phyloP scores from a whole-genome alignment of 2,113 vertebrate species.

The Ursus arctos region DNA sequence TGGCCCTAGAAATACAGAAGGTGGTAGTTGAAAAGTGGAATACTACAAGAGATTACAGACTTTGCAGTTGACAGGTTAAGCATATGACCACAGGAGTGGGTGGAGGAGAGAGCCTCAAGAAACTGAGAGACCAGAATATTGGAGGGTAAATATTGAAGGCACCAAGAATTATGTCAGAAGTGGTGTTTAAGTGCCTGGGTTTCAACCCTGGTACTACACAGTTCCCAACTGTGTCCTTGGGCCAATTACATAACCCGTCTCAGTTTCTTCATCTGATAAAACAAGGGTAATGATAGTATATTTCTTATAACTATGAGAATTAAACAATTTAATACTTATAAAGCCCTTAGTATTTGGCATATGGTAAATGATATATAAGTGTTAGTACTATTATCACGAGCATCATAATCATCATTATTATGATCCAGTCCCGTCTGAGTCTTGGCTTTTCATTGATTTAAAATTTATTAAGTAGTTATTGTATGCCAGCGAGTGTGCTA shows the following conservation, averaged over 20 bases:
- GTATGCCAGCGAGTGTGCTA: neutral
- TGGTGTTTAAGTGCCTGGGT: neutral
- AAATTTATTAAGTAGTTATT: neutral
- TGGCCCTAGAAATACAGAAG: neutral
- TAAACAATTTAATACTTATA: neutral
- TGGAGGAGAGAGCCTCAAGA: neutral
- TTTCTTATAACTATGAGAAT: slow-evolving; percentile 45
- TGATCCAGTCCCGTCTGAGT: neutral
- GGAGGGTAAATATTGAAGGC: neutral
- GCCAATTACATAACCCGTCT: neutral
- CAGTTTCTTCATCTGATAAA: slow-evolving; percentile 48
- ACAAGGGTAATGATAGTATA: slow-evolving; percentile 20
- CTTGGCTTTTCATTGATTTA: slow-evolving; percentile 50
- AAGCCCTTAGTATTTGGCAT: slow-evolving; percentile 41
- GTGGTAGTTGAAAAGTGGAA: neutral
- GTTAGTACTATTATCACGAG: neutral
- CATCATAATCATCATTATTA: slow-evolving; percentile 10
- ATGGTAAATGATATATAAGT: neutral
- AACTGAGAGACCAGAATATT: slow-evolving; percentile 36
- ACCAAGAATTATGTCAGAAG: slow-evolving; percentile 10
- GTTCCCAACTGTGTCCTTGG: slow-evolving; percentile 24
- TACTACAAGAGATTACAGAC: neutral
- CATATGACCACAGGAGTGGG: neutral
- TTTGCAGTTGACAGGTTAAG: neutral
- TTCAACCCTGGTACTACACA: slow-evolving; percentile 31